A percentile compares a stretch with the other conserved stretches of the same genome.
Conservation (phyloP, 2,113 vertebrate species). For the Cariama cristata region DNA sequence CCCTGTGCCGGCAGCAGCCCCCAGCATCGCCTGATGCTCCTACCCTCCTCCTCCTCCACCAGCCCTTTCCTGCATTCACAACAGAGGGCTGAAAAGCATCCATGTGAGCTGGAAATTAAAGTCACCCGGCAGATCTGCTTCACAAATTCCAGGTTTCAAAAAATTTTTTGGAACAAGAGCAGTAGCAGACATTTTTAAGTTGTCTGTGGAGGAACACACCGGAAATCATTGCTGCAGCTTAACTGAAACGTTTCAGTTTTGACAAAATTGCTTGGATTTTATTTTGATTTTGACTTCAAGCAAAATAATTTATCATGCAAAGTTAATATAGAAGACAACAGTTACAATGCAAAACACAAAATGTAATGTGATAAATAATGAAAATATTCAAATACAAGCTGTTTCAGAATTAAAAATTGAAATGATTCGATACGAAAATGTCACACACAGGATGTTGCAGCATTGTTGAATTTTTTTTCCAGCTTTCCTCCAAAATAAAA, state of each 20-base stretch:
- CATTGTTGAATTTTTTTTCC: background rate
- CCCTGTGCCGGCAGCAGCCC: background rate
- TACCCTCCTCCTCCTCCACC: background rate
- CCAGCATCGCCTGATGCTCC: accelerated
- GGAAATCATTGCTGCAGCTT: background rate
- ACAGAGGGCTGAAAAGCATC: background rate
- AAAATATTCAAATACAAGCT: constrained; percentile 34
- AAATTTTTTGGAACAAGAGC: background rate
- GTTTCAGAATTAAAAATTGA: constrained; percentile 40
- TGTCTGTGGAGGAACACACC: background rate
- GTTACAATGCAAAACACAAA: constrained; percentile 37
- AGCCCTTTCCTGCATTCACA: background rate
- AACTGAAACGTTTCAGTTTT: background rate
- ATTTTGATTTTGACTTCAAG: constrained; percentile 23
- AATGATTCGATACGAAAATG: background rate
- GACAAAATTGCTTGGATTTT: constrained; percentile 5
- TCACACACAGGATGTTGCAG: background rate
- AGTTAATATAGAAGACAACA: constrained; percentile 39
- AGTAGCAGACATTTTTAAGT: background rate
- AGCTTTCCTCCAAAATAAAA: background rate
- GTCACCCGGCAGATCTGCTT: background rate
- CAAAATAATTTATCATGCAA: constrained; percentile 51
- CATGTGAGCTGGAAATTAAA: background rate
- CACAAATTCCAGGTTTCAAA: background rate
- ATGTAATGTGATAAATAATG: constrained; percentile 53